phyloP scores from a whole-genome alignment of 2,797 vertebrate genomes.

The Lacerta agilis region DNA sequence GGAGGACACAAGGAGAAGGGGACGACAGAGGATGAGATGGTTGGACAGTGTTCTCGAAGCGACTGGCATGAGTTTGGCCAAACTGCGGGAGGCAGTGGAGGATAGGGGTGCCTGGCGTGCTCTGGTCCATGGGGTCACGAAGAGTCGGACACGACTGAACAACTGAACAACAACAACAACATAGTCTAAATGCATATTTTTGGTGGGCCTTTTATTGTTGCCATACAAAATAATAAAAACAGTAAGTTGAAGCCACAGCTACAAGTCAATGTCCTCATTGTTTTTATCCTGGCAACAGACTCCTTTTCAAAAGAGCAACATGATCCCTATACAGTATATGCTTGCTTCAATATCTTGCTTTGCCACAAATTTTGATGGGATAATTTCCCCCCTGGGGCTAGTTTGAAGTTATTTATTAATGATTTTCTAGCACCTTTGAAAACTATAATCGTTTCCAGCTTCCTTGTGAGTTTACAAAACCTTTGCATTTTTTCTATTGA shows the following conservation, averaged over 20 bases:
- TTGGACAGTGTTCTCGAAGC: no score
- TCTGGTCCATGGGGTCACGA: no score
- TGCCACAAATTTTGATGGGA: no score
- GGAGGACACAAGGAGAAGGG: no score
- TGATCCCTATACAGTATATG: neutral
- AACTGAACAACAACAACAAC: no score
- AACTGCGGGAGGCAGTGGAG: no score
- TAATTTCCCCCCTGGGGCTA: neutral
- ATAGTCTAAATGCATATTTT: neutral
- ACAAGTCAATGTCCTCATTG: neutral
- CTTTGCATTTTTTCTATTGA: neutral
- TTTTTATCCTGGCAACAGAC: neutral
- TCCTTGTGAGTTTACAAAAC: neutral
- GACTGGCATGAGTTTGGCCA: no score
- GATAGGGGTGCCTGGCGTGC: no score
- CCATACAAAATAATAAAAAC: neutral
- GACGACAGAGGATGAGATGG: no score
- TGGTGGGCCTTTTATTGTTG: no score
- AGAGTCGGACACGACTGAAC: no score
- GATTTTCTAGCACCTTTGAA: neutral
- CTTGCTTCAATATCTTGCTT: neutral
- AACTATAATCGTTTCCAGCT: neutral
- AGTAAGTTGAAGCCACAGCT: neutral
- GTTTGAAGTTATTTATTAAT: neutral
- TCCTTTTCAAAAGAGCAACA: neutral